Conservation (phyloP, 1,140 invertebrate genomes). For the Medauroidea extradentata region DNA sequence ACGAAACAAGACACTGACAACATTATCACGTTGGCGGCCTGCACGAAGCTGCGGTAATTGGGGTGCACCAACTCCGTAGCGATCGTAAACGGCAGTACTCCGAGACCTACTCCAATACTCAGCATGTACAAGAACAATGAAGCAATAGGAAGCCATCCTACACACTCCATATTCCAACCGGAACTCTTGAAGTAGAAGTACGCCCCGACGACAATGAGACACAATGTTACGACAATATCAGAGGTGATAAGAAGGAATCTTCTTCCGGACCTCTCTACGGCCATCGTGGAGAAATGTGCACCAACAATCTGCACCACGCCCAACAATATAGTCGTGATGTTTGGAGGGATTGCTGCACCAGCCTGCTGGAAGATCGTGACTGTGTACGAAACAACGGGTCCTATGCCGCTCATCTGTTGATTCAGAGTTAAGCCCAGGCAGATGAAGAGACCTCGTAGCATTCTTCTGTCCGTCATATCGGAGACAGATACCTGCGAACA, state of each 20-base stretch:
- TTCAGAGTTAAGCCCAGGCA: slow-evolving; percentile 41
- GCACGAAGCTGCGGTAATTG: slow-evolving; percentile 73
- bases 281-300: slow-evolving; percentile 44
- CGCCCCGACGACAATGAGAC: slow-evolving; percentile 39
- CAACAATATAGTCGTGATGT: slow-evolving; percentile 49
- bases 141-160: slow-evolving; percentile 50
- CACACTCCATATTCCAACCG: slow-evolving; percentile 29
- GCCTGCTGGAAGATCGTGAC: slow-evolving; percentile 52
- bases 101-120: slow-evolving; percentile 45
- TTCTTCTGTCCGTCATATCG: slow-evolving; percentile 46
- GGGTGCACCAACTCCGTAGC: slow-evolving; percentile 63
- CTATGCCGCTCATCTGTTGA: slow-evolving; percentile 44
- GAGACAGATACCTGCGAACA: too few relatives aligned
- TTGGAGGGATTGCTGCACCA: slow-evolving; percentile 44
- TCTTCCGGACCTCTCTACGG: slow-evolving; percentile 59
- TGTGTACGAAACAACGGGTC: slow-evolving; percentile 47
- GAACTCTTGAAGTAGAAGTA: slow-evolving; percentile 43
- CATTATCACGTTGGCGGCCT: slow-evolving; percentile 65
- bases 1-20: slow-evolving; percentile 53
- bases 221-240: slow-evolving; percentile 41
- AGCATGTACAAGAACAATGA: slow-evolving; percentile 53
- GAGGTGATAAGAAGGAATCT: slow-evolving; percentile 52
- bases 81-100: slow-evolving; percentile 54
- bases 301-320: slow-evolving; percentile 44
- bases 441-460: slow-evolving; percentile 44